Evolutionary conservation across 2,113 vertebrate species (phyloP), one percentile per base, ranked within the genome.

Genomic region (Muntiacus muntjak): DNA sequence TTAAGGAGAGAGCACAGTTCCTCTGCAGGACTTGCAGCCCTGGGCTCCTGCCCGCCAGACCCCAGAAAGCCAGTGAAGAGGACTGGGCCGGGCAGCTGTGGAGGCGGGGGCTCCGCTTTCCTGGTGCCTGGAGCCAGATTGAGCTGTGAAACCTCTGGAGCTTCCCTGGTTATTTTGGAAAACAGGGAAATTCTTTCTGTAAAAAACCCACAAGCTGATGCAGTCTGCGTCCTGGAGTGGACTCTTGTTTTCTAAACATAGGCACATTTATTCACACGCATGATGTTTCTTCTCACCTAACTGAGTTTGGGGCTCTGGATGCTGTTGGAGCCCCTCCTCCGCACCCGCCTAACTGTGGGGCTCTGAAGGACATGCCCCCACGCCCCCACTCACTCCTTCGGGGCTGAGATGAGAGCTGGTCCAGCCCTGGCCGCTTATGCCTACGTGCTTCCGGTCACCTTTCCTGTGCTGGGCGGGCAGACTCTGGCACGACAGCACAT

Each of bases 21-120:
- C 98, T 98, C 98, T 99, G 99, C 99, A 99, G 99, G 98, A 99
- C 84, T 0, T 26, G 81, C 8, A 60, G 6, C n/a, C 62, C n/a
- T 7, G 16, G 60, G 60, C n/a, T 45, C 50, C 17, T 1, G 60
- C 45, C 78, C 1, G 16, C 78, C 9, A 16, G 99, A 99, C 99
- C 99, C 99, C 99, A 99, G 99, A 99, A 99, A 99, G 99, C 99
- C 99, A 99, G 98, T 99, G 99, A 40, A 12, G n/a, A 13, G 5
- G n/a, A 2, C 9, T 71, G 67, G 67, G 67, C n/a, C 5, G 9
- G 67, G n/a, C 94, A 21, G 8, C 47, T 19, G 16, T 50, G 28
- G 30, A 6, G 45, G 16, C 1, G 5, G 47, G 76, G 98, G 98
- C 96, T 67, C 2, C 0, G 62, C 92, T 86, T 90, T 62, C 50